Evolutionary conservation across 1,140 invertebrate genomes (phyloP).

Genomic region (Saccostrea cuccullata): DNA sequence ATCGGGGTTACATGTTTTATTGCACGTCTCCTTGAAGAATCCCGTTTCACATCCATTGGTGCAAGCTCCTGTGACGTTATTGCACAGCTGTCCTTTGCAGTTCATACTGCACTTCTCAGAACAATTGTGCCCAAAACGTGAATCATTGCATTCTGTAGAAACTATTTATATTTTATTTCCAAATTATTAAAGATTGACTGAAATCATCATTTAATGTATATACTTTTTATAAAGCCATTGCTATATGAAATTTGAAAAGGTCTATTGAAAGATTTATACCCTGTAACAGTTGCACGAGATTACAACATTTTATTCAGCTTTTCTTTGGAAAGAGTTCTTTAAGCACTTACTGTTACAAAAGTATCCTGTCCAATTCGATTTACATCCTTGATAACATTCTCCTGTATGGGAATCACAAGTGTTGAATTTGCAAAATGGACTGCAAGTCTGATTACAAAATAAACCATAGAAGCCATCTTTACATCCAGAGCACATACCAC

Average conservation of each 20-base stretch:
- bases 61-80: neutral
- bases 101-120: neutral
- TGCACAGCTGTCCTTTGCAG: neutral
- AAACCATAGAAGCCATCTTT: neutral
- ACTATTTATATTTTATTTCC: no score
- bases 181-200: no score
- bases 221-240: no score
- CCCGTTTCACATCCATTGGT: neutral
- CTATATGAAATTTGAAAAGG: no score
- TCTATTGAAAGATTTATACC: no score
- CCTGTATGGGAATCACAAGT: neutral
- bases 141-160: neutral
- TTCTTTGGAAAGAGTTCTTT: no score
- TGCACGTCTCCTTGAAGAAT: neutral
- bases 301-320: no score
- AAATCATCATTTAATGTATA: no score
- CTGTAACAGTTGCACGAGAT: no score
- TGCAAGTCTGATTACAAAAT: neutral
- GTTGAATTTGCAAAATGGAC: neutral
- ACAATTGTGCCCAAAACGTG: neutral
- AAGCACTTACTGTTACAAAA: neutral
- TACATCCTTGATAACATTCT: neutral
- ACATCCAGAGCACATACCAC: neutral
- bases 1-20: neutral
- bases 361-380: neutral